These are phyloP conservation scores for Micromussa lordhowensis DNA, from an alignment of 92 coral and sea anemone genomes.

Conservation along the genomic window DNA sequence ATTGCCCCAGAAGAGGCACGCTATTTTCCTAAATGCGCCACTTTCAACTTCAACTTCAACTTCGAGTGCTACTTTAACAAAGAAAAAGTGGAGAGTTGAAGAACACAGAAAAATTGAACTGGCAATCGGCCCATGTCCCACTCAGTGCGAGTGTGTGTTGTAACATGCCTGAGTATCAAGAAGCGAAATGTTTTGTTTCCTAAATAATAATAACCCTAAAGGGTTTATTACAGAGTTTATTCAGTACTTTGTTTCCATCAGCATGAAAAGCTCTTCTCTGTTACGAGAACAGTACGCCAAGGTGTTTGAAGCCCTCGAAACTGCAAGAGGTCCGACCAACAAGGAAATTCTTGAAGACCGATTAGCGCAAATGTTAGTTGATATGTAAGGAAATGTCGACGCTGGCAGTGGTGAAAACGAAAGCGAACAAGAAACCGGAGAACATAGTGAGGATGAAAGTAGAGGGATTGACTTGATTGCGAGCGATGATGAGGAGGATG, in stretches of 20 bases:
- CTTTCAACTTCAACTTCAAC: too few relatives aligned
- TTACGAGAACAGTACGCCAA: neutral
- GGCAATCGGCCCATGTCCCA: constrained; percentile 24
- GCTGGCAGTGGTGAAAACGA: neutral
- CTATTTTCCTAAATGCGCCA: neutral
- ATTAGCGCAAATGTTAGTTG: neutral
- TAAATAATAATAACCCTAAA: constrained; percentile 13
- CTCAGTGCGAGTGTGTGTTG: constrained; percentile 29
- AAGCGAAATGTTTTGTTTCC: constrained; percentile 9
- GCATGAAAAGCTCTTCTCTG: constrained; percentile 6
- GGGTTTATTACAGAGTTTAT: constrained; percentile 20
- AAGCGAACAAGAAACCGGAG: too few relatives aligned
- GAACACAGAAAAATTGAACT: constrained; percentile 25
- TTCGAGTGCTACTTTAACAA: constrained; percentile 2
- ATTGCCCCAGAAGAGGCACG: neutral
- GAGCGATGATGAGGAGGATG: constrained; percentile 31
- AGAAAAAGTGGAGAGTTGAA: neutral
- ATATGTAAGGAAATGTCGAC: neutral
- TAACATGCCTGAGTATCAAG: constrained; percentile 36
- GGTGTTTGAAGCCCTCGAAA: neutral
- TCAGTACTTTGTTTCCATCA: constrained; percentile 12
- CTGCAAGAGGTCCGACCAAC: too few relatives aligned
- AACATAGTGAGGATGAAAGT: neutral
- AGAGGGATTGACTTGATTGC: constrained; percentile 6
- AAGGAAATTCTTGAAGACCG: neutral